Base-by-base conservation (phyloP, 1,140 invertebrate species). In the Chlorops oryzae region DNA sequence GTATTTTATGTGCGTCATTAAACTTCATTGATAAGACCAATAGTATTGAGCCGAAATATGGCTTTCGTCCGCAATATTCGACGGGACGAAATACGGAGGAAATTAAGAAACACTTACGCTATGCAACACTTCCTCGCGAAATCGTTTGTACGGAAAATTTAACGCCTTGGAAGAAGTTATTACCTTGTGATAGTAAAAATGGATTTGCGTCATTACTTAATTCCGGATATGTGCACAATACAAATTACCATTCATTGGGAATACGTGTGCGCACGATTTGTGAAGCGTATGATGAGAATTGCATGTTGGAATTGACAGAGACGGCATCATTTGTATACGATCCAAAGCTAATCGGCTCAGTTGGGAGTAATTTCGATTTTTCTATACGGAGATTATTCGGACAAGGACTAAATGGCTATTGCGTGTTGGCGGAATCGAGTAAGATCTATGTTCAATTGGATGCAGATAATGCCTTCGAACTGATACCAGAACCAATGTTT, bases 81-180 rank as follows among this genome's bases (percentile, higher is more conserved):
- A 69, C 75, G 27, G 70, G 77, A 55, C 64, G 71, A 58, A 56
- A 72, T 13, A 78, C 81, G 59, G 78, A 77, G 51, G 76, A 77
- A 57, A 70, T 90, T 34, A 77, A 89, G 23, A 53, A 53, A 24
- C 58, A 50, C 28, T 50, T 70, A 1, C 52, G 67, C 55, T 97
- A 97, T 78, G 83, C 93, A 2, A 84, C 87, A 34, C 72, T 99
- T 48, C 92, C 96, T 0, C 78, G 88, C 52, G 96, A 99, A 81
- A 90, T 94, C 62, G 91, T 97, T 7, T 99, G 96, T 67, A 98
- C 96, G 17, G 95, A 98, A 78, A 99, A 99, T 78, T 77, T 99
- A 56, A 98, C 96, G 24, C 96, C 96, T 3, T 98, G 94, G 86
- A 96, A 95, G 65, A 98, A 98, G 73, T 74, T 98, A 2, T 68